A percentile compares a stretch with the other conserved stretches of the same genome.
phyloP scores from a whole-genome alignment of 37 sponge, comb jelly and placozoan genomes.

The Beroe forskalii region DNA sequence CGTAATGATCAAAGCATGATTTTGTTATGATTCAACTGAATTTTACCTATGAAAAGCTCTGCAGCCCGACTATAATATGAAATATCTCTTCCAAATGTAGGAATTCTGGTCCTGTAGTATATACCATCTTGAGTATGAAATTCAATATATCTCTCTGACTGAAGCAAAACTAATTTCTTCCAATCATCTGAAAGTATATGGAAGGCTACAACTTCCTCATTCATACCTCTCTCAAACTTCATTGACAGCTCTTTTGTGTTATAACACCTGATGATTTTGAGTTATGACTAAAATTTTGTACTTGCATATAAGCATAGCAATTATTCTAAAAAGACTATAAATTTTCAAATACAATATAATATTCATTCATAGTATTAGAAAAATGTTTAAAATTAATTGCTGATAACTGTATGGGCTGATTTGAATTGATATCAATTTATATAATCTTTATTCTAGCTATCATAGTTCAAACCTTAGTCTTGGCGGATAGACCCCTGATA shows the following conservation, averaged over 20 bases:
- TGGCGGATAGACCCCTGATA: constrained; percentile 69
- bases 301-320: no score
- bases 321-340: no score
- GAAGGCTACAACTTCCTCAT: constrained; percentile 84
- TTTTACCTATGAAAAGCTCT: constrained; percentile 84
- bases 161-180: constrained; percentile 85
- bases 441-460: no score
- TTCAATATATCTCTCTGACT: constrained; percentile 81
- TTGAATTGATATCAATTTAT: no score
- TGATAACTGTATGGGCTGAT: no score
- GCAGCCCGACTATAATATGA: constrained; percentile 87
- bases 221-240: constrained; percentile 95
- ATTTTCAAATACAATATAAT: no score
- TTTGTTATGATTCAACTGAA: no score
- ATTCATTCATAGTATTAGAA: no score
- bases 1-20: no score
- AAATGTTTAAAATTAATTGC: not conserved
- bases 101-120: constrained; percentile 86
- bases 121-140: constrained; percentile 87
- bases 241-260: constrained; percentile 89
- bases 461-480: constrained; percentile 49
- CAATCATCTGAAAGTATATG: constrained; percentile 89
- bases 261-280: constrained; percentile 92
- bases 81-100: constrained; percentile 91
- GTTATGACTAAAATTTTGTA: no score